Evolutionary conservation across 2,888 invertebrate genomes (phyloP).

Genomic region (Mesorhabditis belari): DNA sequence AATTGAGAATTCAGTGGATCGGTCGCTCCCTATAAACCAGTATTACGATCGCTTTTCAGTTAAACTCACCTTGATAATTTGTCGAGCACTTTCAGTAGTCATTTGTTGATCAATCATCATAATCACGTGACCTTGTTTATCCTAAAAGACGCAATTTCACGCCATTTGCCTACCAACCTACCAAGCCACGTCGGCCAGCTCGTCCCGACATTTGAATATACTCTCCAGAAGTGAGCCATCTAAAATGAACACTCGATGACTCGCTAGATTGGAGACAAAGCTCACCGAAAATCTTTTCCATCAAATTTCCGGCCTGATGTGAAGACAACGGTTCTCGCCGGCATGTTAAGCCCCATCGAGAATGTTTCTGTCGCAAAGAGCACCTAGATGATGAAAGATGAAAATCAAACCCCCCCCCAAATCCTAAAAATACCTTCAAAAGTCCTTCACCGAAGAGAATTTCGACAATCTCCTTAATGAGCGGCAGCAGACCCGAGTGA

Average conservation of each 20-base stretch:
- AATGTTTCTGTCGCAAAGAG: constrained; percentile 99
- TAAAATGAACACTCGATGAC: constrained; percentile 7
- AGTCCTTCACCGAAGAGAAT: constrained; percentile 95
- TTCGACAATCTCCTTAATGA: constrained; percentile 96
- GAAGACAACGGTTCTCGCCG: constrained; percentile 94
- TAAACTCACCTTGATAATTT: constrained; percentile 58
- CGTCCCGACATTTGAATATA: constrained; percentile 99
- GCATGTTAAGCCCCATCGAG: constrained; percentile 99
- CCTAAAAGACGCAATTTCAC: constrained; percentile 63
- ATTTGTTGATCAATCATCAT: constrained; percentile 97
- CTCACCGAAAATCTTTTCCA: constrained; percentile 87
- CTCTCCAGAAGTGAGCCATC: constrained; percentile 70
- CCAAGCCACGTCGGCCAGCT: constrained; percentile 74
- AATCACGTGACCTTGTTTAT: constrained; percentile 91
- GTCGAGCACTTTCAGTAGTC: constrained; percentile 59
- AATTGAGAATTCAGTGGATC: constrained; percentile 98
- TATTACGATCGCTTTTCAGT: not conserved
- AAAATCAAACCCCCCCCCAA: not conserved
- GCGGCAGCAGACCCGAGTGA: constrained; percentile 80
- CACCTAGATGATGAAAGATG: constrained; percentile 64
- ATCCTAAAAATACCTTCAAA: constrained; percentile 66
- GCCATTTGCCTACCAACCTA: constrained; percentile 54
- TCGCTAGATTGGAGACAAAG: not conserved
- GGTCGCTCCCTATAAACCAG: constrained; percentile 69
- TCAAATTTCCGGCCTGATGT: constrained; percentile 92